These are phyloP conservation scores for Varecia variegata DNA, from an alignment of 2,797 vertebrate genomes.

Conservation along the genomic window DNA sequence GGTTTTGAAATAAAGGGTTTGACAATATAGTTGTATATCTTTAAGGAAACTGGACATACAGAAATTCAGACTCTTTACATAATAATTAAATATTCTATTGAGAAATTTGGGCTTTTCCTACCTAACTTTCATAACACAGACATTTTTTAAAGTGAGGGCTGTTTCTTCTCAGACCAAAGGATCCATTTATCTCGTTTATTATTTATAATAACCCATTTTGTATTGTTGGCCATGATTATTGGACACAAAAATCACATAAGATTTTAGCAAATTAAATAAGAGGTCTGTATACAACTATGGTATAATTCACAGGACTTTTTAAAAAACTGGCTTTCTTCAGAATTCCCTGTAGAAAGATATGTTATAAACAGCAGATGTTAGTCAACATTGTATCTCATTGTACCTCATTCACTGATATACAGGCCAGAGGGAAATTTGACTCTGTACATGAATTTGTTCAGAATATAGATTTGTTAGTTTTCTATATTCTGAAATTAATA, in stretches of 20 bases:
- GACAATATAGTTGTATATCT: neutral
- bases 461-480: neutral
- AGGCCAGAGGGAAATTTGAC: neutral
- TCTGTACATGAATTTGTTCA: neutral
- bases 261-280: conserved; percentile 6
- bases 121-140: neutral
- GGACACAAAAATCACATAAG: neutral
- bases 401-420: neutral
- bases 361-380: neutral
- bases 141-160: neutral
- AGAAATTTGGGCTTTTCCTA: neutral
- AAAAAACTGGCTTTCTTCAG: neutral
- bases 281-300: neutral
- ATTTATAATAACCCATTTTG: neutral
- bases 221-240: neutral
- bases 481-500: neutral
- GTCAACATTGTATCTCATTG: neutral
- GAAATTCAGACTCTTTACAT: neutral
- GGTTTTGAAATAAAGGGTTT: neutral
- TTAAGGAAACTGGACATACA: neutral
- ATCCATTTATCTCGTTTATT: neutral
- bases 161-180: neutral
- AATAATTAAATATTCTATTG: neutral
- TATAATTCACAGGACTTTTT: neutral
- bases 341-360: neutral